A percentile compares a stretch with the other conserved stretches of the same genome.
These are phyloP conservation scores for Drosophila melanosoma DNA, from an alignment of 2,888 invertebrate genomes.

Conservation along the genomic window DNA sequence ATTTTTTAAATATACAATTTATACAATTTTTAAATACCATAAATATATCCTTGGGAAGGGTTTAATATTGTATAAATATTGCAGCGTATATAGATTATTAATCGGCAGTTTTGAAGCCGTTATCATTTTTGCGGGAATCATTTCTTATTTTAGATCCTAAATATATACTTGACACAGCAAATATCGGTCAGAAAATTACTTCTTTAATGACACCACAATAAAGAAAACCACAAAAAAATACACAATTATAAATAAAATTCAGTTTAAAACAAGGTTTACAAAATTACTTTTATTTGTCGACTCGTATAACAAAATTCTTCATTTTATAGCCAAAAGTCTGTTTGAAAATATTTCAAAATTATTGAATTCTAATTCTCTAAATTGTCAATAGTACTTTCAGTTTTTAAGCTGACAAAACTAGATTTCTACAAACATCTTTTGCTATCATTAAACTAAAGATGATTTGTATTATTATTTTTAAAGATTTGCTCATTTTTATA, in stretches of 20 bases:
- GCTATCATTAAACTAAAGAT: neutral
- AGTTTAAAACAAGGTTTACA: neutral
- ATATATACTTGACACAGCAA: neutral
- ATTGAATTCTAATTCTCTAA: neutral
- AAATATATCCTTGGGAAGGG: neutral
- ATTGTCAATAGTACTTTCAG: neutral
- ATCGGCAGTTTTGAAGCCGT: neutral
- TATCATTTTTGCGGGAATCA: neutral
- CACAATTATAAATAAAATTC: neutral
- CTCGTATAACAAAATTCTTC: neutral
- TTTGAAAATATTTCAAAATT: neutral
- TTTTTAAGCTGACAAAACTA: neutral
- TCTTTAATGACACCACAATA: no score
- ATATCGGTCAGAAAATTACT: neutral
- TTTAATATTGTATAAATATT: neutral
- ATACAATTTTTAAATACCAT: neutral
- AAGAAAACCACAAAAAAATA: neutral
- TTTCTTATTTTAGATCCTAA: neutral
- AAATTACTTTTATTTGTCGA: neutral
- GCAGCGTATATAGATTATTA: neutral
- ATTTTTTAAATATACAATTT: neutral
- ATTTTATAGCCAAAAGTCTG: neutral
- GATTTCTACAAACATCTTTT: neutral
- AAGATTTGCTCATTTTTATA: neutral
- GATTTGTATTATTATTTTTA: neutral